Evolutionary conservation across 1,140 invertebrate species (phyloP), one percentile per base, ranked within the genome.

Genomic region (Drosophila carrolli): DNA sequence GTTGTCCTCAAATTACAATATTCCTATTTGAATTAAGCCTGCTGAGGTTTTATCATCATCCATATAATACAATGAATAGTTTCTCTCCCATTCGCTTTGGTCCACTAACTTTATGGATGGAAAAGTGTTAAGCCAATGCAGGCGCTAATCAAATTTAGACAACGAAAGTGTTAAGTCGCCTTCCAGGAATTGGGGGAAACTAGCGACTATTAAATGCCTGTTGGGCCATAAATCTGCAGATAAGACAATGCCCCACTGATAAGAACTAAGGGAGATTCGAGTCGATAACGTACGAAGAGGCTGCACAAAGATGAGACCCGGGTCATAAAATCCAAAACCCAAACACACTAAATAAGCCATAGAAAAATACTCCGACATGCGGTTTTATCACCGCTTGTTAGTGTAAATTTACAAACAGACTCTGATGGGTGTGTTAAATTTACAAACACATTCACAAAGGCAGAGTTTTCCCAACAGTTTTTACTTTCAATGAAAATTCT

Each of bases 381-480:
- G 54, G 47, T 82, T 88, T 86, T 88, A 86, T 86, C 70, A 38
- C 66, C 79, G 83, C 78, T 82, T 86, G 83, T 86, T 86, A 86
- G 67, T 86, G 83, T 88, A 83, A 79, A 88, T 88, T 86, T 88
- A 86, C 83, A 86, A 71, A 79, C 70, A 50, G 14, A 29, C 8
- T 48, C 23, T 7, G n/a, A 48, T 48, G 13, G 46, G 14, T 27
- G 23, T 27, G 10, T 13, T 71, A 79, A 82, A 88, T 73, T 76
- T 79, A 86, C 83, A 81, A 66, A 79, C 61, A 50, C 50, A 19
- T 13, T 9, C 27, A 53, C 13, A 5, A 7, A 82, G 75, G 66
- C 62, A 59, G 56, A 70, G 59, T 59, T 75, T 73, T 56, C 16
- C 60, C 41, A 23, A 10, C 14, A 10, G 65, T 19, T 88, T 86